A percentile compares a stretch with the other conserved stretches of the same genome.
These are phyloP conservation scores for Erethizon dorsatum DNA, from an alignment of 2,797 vertebrate genomes.

Conservation along the genomic window DNA sequence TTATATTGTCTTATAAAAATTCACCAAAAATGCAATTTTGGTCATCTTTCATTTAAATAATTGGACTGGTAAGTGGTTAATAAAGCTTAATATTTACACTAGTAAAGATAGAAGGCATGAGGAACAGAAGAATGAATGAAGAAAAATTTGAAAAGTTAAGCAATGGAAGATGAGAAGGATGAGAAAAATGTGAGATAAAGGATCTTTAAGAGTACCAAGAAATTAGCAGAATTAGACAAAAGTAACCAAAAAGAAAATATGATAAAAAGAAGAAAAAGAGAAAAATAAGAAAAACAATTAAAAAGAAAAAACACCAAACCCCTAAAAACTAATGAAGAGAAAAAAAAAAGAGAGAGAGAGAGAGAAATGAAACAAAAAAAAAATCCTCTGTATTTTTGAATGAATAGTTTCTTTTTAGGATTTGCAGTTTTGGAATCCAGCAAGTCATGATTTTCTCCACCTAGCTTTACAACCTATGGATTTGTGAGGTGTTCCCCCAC, in stretches of 20 bases:
- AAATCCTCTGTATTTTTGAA: background rate
- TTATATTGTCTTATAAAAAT: background rate
- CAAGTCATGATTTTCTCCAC: background rate
- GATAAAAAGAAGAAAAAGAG: background rate
- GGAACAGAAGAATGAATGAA: background rate
- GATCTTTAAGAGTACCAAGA: background rate
- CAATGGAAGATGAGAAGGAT: background rate
- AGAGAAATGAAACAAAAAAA: background rate
- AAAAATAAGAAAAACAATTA: background rate
- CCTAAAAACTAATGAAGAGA: background rate
- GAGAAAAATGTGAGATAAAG: background rate
- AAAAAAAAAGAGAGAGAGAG: too few relatives aligned
- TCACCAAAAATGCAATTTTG: background rate
- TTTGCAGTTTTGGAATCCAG: background rate
- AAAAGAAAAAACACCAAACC: background rate
- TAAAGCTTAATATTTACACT: background rate
- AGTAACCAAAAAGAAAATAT: background rate
- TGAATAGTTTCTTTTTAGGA: background rate
- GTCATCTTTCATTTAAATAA: background rate
- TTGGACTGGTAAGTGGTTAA: background rate
- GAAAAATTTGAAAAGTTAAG: background rate
- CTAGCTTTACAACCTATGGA: background rate
- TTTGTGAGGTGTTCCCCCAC: background rate
- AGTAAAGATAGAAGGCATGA: background rate
- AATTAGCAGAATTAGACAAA: background rate